Base-by-base conservation (phyloP, 2,888 invertebrate species). In the Volucella inanis region DNA sequence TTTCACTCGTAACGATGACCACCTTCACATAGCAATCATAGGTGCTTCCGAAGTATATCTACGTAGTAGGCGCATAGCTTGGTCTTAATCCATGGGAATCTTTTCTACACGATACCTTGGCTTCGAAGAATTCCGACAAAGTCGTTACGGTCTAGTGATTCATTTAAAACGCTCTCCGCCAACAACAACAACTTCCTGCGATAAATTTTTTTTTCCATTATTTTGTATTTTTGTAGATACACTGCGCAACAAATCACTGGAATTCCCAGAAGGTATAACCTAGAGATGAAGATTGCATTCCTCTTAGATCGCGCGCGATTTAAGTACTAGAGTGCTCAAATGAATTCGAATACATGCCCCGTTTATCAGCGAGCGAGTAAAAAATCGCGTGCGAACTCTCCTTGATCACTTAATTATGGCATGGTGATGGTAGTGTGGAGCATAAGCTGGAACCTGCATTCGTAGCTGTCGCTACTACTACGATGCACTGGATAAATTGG, bases 71-170 rank as follows among this genome's bases (percentile, higher is more conserved):
- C 11, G 9, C 47, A 8, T 22, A 59, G 22, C 22, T 22, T n/a
- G 12, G 1, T 47, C 54, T 39, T 57, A 81, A 76, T 76, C 81
- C 81, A 77, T 83, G 82, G 82, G 82, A 83, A 81, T 65, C 12
- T 64, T 39, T 45, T 12, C 18, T 54, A 57, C 49, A 70, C 10
- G 8, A 67, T 14, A 70, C 74, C 68, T 75, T 57, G 12, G 4
- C 39, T 49, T 62, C 15, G 10, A 18, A 50, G 41, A 68, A 72
- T 83, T 57, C 72, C 67, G 55, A 14, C 64, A 47, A 47, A 47
- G 62, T 70, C 47, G 79, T 85, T 85, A 38, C n/a, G 84, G 80
- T 85, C 84, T 85, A 52, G 61, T 50, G 80, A 62, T 80, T 85
- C 84, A 62, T 71, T 80, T 64, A 57, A 72, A 59, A 64, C 70